Base-by-base conservation (phyloP, 1,140 invertebrate species). In the Littorina saxatilis region DNA sequence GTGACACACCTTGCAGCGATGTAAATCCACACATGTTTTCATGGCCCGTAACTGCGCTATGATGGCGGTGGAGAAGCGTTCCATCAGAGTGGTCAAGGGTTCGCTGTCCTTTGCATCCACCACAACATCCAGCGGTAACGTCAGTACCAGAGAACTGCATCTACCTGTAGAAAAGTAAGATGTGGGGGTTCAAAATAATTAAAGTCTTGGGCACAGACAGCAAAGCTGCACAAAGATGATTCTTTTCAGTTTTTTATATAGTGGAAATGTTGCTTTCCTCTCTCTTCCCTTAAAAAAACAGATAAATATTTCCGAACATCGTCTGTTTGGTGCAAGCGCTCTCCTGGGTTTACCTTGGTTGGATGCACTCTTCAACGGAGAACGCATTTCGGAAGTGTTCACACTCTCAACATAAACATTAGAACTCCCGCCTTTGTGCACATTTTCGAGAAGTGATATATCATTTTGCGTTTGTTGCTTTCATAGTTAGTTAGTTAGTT, bases 41-140 rank as follows among this genome's bases (percentile, higher is more conserved):
- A 91, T 87, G 15, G 86, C 83, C 13, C 79, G 72, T 11, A 92
- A 80, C 79, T 91, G 91, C 13, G 80, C 83, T 32, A 37, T 79
- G 1, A 91, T 63, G 40, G 87, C 81, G 37, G 79, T 78, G 43
- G 70, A 70, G 15, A 91, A 80, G 20, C 83, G 40, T 15, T 72
- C 15, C 7, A 74, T 66, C 20, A 92, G 74, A 27, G 84, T 83
- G 39, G 32, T 70, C 15, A 89, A 27, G 9, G 76, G 55, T 29
- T 81, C 66, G 29, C 66, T 81, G 58, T 93, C 92, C 82, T 95
- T 94, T 0, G 96, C 94, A 84, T 96, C 94, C 2, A 95, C 94
- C 84, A 97, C 90, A 7, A 95, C 94, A 90, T 97, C 96, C 29
- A 92, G n/a, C 23, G 87, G 86, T n/a, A 92, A 50, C 13, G 61